A percentile compares a stretch with the other conserved stretches of the same genome.
phyloP scores from a whole-genome alignment of 2,888 invertebrate species.

The Cephus spinipes region DNA sequence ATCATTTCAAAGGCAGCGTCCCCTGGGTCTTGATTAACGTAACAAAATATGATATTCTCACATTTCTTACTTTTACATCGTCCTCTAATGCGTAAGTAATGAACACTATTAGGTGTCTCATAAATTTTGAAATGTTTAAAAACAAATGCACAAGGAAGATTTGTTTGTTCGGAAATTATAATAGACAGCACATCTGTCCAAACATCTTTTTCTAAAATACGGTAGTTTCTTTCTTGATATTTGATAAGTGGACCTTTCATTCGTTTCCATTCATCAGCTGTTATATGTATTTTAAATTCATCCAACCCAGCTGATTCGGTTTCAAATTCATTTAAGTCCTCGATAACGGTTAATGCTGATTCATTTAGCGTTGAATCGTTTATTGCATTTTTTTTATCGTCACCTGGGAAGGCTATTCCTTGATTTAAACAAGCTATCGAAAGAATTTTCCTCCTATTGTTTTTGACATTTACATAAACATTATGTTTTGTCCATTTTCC shows the following conservation, averaged over 20 bases:
- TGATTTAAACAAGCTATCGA: background rate
- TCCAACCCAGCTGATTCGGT: background rate
- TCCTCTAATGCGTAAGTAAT: too few species aligned
- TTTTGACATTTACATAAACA: conserved; percentile 10
- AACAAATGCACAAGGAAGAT: too few species aligned
- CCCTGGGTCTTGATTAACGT: too few species aligned
- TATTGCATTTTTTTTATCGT: background rate
- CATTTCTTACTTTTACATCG: too few species aligned
- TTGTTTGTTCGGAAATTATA: too few species aligned
- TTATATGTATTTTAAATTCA: conserved; percentile 6
- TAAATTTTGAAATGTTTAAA: too few species aligned
- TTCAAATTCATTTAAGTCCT: conserved; percentile 10
- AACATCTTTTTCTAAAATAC: too few species aligned
- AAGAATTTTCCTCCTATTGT: conserved; percentile 7
- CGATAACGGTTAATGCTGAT: background rate
- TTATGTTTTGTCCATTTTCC: conserved; percentile 8
- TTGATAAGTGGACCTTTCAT: background rate
- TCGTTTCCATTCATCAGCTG: conserved; percentile 9
- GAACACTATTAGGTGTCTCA: too few species aligned
- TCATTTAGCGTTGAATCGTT: conserved; percentile 11
- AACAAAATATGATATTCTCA: too few species aligned
- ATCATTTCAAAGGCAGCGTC: too few species aligned
- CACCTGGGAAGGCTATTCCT: conserved; percentile 4
- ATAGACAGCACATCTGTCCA: too few species aligned
- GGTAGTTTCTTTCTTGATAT: too few species aligned